phyloP scores from a whole-genome alignment of 37 sponge, comb jelly and placozoan species.

The Agelas oroides region DNA sequence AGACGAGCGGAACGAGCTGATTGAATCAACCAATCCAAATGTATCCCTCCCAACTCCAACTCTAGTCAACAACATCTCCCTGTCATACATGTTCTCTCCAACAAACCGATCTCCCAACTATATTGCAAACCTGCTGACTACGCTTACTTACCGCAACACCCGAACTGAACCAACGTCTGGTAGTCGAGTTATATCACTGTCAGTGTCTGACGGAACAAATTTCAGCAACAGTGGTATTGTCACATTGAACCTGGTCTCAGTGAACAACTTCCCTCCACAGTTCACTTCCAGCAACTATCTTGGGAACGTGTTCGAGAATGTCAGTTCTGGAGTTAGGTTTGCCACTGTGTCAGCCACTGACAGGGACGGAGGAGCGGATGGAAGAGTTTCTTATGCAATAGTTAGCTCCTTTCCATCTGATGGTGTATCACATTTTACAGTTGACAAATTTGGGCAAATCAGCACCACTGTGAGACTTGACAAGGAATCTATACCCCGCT shows the following conservation, averaged over 20 bases:
- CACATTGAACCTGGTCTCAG: not conserved
- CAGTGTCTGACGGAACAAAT: conserved; percentile 56
- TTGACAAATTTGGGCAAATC: conserved; percentile 50
- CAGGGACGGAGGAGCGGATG: conserved; percentile 48
- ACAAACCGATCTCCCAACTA: not conserved
- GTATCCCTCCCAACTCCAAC: not conserved
- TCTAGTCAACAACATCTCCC: not conserved
- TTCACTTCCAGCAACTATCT: conserved; percentile 31
- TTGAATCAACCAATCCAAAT: conserved; percentile 23
- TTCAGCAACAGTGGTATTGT: conserved; percentile 53
- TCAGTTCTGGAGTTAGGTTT: not conserved
- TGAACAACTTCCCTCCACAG: conserved; percentile 64
- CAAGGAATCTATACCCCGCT: conserved; percentile 35
- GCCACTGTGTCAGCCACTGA: conserved; percentile 45
- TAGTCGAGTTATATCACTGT: conserved; percentile 28
- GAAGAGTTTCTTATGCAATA: conserved; percentile 39
- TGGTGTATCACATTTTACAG: conserved; percentile 26
- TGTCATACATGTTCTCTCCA: conserved; percentile 15
- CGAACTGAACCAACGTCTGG: conserved; percentile 55
- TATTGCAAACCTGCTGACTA: conserved; percentile 25
- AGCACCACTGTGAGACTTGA: conserved; percentile 51
- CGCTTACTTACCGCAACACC: conserved; percentile 54
- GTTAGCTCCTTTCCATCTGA: conserved; percentile 10
- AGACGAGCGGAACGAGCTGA: conserved; percentile 52
- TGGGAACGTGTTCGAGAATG: conserved; percentile 17